Evolutionary conservation across 2,797 vertebrate genomes (phyloP), one percentile per base, ranked within the genome.

Genomic region (Botia almorhae): DNA sequence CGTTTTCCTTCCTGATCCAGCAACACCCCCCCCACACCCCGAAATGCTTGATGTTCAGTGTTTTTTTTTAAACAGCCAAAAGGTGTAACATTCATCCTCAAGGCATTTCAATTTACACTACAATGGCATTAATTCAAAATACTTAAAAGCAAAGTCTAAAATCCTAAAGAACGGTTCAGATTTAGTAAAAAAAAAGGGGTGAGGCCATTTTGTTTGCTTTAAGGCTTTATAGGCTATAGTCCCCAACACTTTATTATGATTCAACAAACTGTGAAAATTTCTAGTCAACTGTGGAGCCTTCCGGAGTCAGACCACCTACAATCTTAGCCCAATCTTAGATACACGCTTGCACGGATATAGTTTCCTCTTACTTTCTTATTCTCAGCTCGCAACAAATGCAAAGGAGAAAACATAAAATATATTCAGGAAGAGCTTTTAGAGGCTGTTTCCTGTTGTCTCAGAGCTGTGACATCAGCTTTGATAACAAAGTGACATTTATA

Each of bases 21-120:
- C 33, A 5, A 0, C 0, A 55, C 50, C 29, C 14, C 26, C 23
- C n/a, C n/a, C 17, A 14, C 2, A 26, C 23, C 23, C 23, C 33
- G 3, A 78, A 69, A 33, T 51, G 11, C 63, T 61, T 69, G 51
- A 75, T 51, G 55, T 60, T 21, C 11, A 69, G 16, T 74, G 14
- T 23, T 55, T 64, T 63, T 19, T 8, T 2, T 36, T 33, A 0
- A 63, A 68, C 36, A 56, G 36, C 46, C 46, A 71, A 70, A 79
- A 64, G 58, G 50, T 33, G 61, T n/a, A 50, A 51, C 26, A 64
- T 36, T 58, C 13, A n/a, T 39, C 58, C 29, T 63, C n/a, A 5
- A 26, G 68, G 23, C 11, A 53, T 26, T 71, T 71, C 17, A 53
- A 23, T 63, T 14, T 64, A 60, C 17, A 64, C 33, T 4, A 71